phyloP scores from a whole-genome alignment of 2,113 vertebrate species.

The Calidris pugnax region DNA sequence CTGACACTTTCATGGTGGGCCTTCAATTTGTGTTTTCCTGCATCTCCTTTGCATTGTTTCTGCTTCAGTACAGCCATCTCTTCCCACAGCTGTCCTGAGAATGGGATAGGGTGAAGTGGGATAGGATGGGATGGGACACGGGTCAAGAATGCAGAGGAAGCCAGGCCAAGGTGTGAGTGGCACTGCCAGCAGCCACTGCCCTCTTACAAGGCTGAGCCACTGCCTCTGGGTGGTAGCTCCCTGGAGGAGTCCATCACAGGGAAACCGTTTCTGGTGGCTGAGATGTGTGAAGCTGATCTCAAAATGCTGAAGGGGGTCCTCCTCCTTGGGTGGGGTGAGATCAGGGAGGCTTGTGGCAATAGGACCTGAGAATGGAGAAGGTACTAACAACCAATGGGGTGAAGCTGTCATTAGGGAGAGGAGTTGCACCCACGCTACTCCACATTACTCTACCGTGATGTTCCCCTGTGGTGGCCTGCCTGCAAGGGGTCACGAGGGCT shows the following conservation, averaged over 20 bases:
- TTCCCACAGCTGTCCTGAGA: neutral
- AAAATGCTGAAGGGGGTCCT: neutral
- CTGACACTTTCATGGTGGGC: neutral
- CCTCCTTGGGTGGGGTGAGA: neutral
- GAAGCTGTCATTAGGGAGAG: neutral
- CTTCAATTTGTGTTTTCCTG: neutral
- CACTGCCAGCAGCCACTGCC: neutral
- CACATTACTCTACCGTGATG: rapidly evolving
- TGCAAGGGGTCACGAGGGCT: neutral
- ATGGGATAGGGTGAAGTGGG: neutral
- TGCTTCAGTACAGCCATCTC: neutral
- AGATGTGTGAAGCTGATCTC: neutral
- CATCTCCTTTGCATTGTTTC: neutral
- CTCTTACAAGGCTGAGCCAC: neutral
- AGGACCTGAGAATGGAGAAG: neutral
- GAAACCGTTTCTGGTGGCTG: neutral
- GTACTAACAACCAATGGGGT: neutral
- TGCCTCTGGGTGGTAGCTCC: neutral
- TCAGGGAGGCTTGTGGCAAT: neutral
- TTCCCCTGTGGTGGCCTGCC: neutral
- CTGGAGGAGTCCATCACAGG: neutral
- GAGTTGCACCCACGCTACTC: neutral
- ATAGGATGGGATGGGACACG: neutral
- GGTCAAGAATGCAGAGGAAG: neutral
- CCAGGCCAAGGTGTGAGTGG: neutral